A percentile compares a stretch with the other conserved stretches of the same genome.
Evolutionary conservation across 2,113 vertebrate genomes (phyloP).

Genomic region (Nothoprocta pentlandii): DNA sequence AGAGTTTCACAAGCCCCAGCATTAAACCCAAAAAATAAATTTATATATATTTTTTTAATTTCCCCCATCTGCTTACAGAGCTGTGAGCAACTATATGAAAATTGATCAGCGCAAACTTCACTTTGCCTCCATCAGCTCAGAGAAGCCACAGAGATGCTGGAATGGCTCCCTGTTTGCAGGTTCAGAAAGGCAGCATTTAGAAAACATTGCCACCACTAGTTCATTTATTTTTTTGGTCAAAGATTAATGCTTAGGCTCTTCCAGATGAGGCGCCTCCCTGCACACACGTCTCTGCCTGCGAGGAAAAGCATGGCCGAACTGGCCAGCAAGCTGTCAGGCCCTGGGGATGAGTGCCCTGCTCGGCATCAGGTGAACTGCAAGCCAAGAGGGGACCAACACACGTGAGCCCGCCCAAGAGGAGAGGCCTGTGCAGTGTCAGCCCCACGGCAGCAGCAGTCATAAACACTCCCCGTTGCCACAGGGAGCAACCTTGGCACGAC

Average conservation of each 20-base stretch:
- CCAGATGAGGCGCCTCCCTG: neutral
- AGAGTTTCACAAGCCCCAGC: neutral
- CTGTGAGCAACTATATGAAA: neutral
- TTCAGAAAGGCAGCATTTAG: neutral
- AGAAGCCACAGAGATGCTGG: neutral
- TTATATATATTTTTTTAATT: too few relatives aligned
- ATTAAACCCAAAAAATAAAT: neutral
- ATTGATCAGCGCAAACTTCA: neutral
- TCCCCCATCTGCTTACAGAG: neutral
- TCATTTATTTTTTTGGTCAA: neutral
- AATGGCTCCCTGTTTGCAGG: neutral
- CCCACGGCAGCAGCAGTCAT: too few relatives aligned
- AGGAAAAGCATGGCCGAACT: neutral
- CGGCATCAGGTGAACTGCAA: neutral
- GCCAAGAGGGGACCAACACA: neutral
- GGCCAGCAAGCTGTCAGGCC: neutral
- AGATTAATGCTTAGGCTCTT: neutral
- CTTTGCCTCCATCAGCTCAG: fast-evolving
- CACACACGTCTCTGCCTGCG: neutral
- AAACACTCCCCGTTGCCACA: neutral
- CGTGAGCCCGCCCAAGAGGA: neutral
- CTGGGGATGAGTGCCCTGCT: neutral
- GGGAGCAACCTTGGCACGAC: neutral
- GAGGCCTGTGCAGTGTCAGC: neutral
- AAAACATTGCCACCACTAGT: neutral